Conservation (phyloP, 1,140 invertebrate species). For the Sminthurides bifidus region DNA sequence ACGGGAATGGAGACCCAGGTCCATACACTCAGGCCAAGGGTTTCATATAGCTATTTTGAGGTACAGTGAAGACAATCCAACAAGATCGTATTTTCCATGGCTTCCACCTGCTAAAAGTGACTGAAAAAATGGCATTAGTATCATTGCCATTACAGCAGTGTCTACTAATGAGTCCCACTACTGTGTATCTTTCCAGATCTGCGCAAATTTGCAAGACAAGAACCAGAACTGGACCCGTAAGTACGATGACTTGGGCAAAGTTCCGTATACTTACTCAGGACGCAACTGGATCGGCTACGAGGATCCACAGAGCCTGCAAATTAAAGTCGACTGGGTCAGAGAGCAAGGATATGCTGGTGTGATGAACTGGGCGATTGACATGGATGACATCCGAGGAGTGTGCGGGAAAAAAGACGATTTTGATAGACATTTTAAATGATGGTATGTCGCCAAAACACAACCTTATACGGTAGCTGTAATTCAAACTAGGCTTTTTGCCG, state of each 20-base stretch:
- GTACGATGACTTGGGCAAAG: constrained; percentile 70
- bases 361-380: constrained; percentile 82
- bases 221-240: constrained; percentile 60
- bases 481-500: too few relatives aligned
- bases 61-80: constrained; percentile 36
- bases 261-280: constrained; percentile 34
- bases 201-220: constrained; percentile 51
- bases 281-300: constrained; percentile 31
- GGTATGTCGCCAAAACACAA: too few relatives aligned
- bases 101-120: neutral
- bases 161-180: constrained; percentile 17
- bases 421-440: constrained; percentile 57
- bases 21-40: constrained; percentile 72
- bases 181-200: constrained; percentile 48
- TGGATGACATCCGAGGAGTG: constrained; percentile 68
- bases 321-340: constrained; percentile 78
- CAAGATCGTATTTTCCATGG: neutral
- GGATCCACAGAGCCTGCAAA: constrained; percentile 45
- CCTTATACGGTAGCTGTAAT: neutral
- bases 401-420: constrained; percentile 57
- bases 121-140: neutral
- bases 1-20: constrained; percentile 68
- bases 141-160: neutral
- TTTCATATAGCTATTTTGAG: constrained; percentile 78
- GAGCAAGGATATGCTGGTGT: constrained; percentile 65